Conservation (phyloP, 1,140 invertebrate species). For the Lineus longissimus region DNA sequence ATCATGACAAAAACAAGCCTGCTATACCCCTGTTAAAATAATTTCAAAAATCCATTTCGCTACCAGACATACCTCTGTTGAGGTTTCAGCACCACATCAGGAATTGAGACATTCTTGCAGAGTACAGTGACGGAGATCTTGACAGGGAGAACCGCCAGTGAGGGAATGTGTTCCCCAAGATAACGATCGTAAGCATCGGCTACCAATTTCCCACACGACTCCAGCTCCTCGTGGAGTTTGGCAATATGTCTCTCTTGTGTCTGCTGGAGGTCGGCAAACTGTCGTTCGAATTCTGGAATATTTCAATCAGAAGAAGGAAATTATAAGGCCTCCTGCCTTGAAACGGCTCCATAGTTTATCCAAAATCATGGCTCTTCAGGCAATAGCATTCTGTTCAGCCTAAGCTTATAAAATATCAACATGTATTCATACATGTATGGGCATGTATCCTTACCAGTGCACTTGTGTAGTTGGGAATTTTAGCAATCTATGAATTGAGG, state of each 20-base stretch:
- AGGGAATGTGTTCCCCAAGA: conserved; percentile 23
- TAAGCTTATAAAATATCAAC: too few species aligned
- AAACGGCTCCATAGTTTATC: not conserved
- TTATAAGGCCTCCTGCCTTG: not conserved
- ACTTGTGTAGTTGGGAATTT: too few species aligned
- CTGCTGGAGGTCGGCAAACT: conserved; percentile 20
- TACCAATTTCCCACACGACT: conserved; percentile 25
- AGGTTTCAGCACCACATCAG: conserved; percentile 18
- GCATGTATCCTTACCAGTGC: too few species aligned
- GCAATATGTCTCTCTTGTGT: conserved; percentile 20
- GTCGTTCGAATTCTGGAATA: conserved; percentile 21
- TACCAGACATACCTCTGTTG: conserved; percentile 9
- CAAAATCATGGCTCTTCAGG: too few species aligned
- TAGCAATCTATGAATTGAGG: too few species aligned
- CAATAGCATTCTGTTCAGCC: too few species aligned
- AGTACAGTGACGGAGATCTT: conserved; percentile 17
- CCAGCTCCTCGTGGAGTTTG: conserved; percentile 24
- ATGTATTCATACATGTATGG: too few species aligned
- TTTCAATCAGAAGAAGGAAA: not conserved
- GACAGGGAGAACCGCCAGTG: conserved; percentile 24
- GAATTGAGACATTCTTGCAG: conserved; percentile 17
- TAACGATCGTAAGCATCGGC: conserved; percentile 36
- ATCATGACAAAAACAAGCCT: too few species aligned
- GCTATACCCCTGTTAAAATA: too few species aligned
- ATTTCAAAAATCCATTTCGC: too few species aligned